Evolutionary conservation across 2,888 invertebrate species (phyloP), one percentile per base, ranked within the genome.

Genomic region (Coelinius sp.): DNA sequence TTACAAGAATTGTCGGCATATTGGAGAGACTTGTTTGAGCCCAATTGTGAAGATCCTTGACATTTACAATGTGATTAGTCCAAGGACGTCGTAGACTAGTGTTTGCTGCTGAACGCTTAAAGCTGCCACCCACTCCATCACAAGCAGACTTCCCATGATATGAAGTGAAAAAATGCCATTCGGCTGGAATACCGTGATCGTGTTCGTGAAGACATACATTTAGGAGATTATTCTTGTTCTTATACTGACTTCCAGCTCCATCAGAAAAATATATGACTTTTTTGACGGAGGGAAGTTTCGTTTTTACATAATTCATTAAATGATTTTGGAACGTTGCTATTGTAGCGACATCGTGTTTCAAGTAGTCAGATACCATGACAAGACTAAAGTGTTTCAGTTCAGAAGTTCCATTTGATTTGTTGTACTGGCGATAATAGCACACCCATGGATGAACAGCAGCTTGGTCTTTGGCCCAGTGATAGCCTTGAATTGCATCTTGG

Each of bases 131-230:
- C 14, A 68, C 10, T 4, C 68, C 68, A 41, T 68, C 68, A 14
- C 68, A 56, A 0, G 49, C 6, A 24, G 22, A 46, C 62, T 69
- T 31, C 17, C 49, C 69, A 53, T 70, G 65, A 20, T 24, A 59
- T 1, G 65, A 52, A 1, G 65, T 66, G 24, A 71, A 66, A 62
- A 59, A 63, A 38, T 49, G 17, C 67, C 71, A 49, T 20, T 62
- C 46, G 20, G 67, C 46, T 10, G 25, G 10, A 6, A 71, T 31
- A n/a, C 38, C 20, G 7, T 67, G 31, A 20, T 71, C 46, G 8
- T n/a, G 46, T 35, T 71, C 38, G 8, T 67, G 66, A 12, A 5
- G 41, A n/a, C 8, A 41, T 14, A 71, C 10, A 46, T 66, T 66
- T 0, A 12, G n/a, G 62, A 56, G 44, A 56, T 25, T 62, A 22